phyloP scores from a whole-genome alignment of 2,888 invertebrate species.

The Nomada ferruginata region DNA sequence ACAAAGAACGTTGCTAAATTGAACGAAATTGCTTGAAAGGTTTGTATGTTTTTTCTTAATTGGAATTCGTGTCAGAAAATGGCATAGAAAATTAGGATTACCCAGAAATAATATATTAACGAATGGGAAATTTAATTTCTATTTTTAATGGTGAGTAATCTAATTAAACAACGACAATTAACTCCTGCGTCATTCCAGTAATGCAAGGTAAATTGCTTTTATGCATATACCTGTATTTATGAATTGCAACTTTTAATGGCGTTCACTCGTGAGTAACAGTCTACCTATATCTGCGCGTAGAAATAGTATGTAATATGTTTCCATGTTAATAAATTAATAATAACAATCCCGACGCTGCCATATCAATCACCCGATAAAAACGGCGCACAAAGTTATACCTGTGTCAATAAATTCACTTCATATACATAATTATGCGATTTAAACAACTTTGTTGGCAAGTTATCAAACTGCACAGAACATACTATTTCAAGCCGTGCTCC shows the following conservation, averaged over 20 bases:
- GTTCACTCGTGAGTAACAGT: slow-evolving; percentile 2
- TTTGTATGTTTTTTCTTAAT: background rate
- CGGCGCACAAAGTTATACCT: slow-evolving; percentile 23
- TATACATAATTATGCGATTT: slow-evolving; percentile 37
- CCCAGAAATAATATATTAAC: background rate
- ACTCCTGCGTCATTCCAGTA: background rate
- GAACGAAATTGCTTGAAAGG: slow-evolving; percentile 17
- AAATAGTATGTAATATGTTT: slow-evolving; percentile 14
- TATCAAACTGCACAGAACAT: slow-evolving; percentile 24
- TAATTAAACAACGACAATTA: background rate
- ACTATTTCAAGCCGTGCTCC: slow-evolving; percentile 4
- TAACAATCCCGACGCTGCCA: slow-evolving; percentile 26
- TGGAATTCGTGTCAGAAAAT: background rate
- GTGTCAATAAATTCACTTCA: slow-evolving; percentile 30
- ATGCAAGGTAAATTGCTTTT: slow-evolving; percentile 5
- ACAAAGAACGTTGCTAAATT: slow-evolving; percentile 55
- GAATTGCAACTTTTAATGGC: background rate
- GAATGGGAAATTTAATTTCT: background rate
- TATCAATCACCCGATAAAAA: slow-evolving; percentile 42
- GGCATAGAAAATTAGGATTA: background rate
- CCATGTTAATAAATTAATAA: slow-evolving; percentile 37
- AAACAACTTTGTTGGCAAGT: slow-evolving; percentile 44
- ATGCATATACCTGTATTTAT: background rate
- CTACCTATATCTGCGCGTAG: background rate
- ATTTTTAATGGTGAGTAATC: background rate